These are phyloP conservation scores for Ornithorhynchus anatinus DNA, from an alignment of 2,113 vertebrate species.

Conservation along the genomic window DNA sequence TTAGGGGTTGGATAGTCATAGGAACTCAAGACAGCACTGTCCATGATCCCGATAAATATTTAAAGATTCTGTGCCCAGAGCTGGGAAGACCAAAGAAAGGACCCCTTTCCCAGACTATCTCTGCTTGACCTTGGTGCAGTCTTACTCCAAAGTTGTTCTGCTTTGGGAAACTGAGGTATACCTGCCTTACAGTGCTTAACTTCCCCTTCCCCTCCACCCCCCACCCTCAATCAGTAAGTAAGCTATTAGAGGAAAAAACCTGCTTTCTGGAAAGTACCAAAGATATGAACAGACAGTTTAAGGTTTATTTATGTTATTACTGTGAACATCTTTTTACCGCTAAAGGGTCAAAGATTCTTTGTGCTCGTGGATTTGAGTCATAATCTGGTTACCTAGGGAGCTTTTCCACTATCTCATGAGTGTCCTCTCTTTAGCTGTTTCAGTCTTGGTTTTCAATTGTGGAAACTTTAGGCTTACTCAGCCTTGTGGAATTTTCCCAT, in stretches of 20 bases:
- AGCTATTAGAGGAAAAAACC: not conserved
- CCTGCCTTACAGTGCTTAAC: not conserved
- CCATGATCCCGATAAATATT: too few species aligned
- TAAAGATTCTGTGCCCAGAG: too few species aligned
- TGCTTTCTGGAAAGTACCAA: conserved; percentile 11
- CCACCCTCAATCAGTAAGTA: not conserved
- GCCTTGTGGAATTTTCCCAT: not conserved
- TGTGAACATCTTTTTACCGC: not conserved
- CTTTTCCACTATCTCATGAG: not conserved
- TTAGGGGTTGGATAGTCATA: too few species aligned
- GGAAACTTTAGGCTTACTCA: conserved; percentile 19
- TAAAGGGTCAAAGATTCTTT: not conserved
- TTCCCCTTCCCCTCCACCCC: conserved; percentile 27
- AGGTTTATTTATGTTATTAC: not conserved
- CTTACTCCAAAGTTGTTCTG: too few species aligned
- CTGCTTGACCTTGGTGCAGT: too few species aligned
- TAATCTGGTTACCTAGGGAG: rapidly evolving
- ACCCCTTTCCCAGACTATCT: too few species aligned
- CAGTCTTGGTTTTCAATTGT: not conserved
- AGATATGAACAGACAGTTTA: not conserved
- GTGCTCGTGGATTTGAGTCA: not conserved
- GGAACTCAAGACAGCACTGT: too few species aligned
- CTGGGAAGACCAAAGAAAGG: too few species aligned
- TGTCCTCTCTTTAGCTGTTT: not conserved
- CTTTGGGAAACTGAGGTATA: not conserved